Percentiles rank a stretch among this genome's conserved stretches.
phyloP scores from a whole-genome alignment of 2,113 vertebrate genomes.

The Eolophus roseicapilla region DNA sequence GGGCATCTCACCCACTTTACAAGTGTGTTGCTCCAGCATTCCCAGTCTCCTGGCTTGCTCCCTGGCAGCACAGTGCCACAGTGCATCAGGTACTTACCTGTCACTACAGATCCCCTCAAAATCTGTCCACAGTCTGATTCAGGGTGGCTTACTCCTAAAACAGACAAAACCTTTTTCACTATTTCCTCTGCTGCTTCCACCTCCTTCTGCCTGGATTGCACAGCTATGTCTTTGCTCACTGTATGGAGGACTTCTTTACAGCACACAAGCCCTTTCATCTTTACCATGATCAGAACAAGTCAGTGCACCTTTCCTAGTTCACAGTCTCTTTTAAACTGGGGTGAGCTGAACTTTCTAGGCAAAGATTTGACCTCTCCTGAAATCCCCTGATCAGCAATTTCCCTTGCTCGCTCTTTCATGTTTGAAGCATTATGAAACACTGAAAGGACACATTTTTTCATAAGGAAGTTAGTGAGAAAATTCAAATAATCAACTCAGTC shows the following conservation, averaged over 20 bases:
- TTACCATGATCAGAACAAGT: slow-evolving; percentile 8
- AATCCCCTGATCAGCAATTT: slow-evolving; percentile 59
- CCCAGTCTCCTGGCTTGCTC: background rate
- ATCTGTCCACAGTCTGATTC: background rate
- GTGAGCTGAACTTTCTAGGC: slow-evolving; percentile 40
- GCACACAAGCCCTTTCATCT: background rate
- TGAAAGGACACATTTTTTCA: slow-evolving; percentile 16
- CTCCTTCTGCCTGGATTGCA: background rate
- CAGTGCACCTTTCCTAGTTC: background rate
- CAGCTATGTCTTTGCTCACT: background rate
- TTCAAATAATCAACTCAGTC: slow-evolving; percentile 29
- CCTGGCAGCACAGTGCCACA: rapidly evolving
- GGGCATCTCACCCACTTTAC: background rate
- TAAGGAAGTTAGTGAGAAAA: slow-evolving; percentile 36
- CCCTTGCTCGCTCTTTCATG: background rate
- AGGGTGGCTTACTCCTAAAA: background rate
- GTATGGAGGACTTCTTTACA: background rate
- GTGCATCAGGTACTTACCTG: background rate
- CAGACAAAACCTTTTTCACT: background rate
- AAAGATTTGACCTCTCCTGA: slow-evolving; percentile 41
- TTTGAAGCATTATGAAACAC: slow-evolving; percentile 3
- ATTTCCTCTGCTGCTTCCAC: background rate
- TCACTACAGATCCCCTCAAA: background rate
- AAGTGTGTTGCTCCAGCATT: rapidly evolving
- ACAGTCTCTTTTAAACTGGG: background rate